Base-by-base conservation (phyloP, 2,888 invertebrate species). In the Apoderus coryli region DNA sequence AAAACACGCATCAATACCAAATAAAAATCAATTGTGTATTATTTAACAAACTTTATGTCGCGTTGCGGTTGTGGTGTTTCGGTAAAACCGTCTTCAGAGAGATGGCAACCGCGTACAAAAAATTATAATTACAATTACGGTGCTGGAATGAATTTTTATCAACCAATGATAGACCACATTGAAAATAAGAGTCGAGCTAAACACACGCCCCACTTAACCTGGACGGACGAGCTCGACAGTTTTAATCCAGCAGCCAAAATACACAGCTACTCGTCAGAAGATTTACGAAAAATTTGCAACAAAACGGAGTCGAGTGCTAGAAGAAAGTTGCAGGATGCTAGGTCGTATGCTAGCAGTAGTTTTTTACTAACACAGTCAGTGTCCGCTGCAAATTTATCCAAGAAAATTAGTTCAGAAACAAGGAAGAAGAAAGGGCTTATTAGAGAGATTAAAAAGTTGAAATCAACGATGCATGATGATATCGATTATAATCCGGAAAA, bases 81-180 rank as follows among this genome's bases (percentile, higher is more conserved):
- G n/a, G n/a, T n/a, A n/a, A n/a, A n/a, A n/a, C n/a, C n/a, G n/a
- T n/a, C n/a, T n/a, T n/a, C n/a, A n/a, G n/a, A n/a, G 3, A 49
- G 43, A 39, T 49, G 50, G 48, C 63, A 63, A 41, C 71, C 71
- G 29, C 69, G 72, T 30, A 74, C 76, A 11, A 55, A 69, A 32
- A 70, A 76, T 34, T 85, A 84, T 61, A 76, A 79, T 51, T 74
- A 76, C 56, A 85, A 85, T 60, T 85, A 84, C 60, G 77, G 77
- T 43, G 80, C 75, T 56, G 81, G 78, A 29, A 78, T 82, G 49
- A 78, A 82, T 60, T 81, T 71, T 58, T 85, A 85, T 59, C 79
- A 82, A 56, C 84, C 84, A 27, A 82, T 85, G 82, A 72, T 85
- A 48, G 81, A 85, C 57, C 82, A 80, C 51, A 72, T 85, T 44